Conservation (phyloP, 2,113 vertebrate genomes). For the Clarias batrachus region DNA sequence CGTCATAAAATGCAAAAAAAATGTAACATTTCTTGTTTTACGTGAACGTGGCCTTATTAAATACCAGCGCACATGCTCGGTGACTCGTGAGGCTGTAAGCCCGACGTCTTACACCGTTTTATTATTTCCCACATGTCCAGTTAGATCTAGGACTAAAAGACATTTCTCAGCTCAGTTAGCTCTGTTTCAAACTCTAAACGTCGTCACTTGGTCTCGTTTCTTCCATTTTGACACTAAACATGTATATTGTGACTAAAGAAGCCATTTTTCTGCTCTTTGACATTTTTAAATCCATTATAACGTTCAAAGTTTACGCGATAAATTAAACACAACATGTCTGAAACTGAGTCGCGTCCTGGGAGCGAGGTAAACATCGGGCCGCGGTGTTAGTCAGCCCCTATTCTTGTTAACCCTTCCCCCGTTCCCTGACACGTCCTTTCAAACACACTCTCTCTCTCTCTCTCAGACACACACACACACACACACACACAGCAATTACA, state of each 20-base stretch:
- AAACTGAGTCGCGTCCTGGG: not conserved
- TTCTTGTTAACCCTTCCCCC: conserved; percentile 46
- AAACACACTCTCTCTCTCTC: conserved; percentile 29
- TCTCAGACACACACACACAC: conserved; percentile 45
- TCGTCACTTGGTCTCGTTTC: not conserved
- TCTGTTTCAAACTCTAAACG: not conserved
- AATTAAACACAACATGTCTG: not conserved
- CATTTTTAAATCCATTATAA: not conserved
- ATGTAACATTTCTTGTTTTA: no score
- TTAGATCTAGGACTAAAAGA: not conserved
- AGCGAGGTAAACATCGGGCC: conserved; percentile 3
- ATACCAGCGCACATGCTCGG: no score
- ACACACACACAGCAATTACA: conserved; percentile 48
- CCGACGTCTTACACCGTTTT: no score
- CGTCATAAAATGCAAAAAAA: no score
- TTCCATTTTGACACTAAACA: not conserved
- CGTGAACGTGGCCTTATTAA: no score
- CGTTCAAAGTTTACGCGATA: not conserved
- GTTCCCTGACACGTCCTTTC: conserved; percentile 7
- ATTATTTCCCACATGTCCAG: not conserved
- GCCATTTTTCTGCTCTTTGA: not conserved
- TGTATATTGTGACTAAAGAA: no score
- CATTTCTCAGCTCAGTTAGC: not conserved
- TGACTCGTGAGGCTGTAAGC: no score
- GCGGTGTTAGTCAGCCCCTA: conserved; percentile 10